phyloP scores from a whole-genome alignment of 2,113 vertebrate species.

The Thomomys bottae region DNA sequence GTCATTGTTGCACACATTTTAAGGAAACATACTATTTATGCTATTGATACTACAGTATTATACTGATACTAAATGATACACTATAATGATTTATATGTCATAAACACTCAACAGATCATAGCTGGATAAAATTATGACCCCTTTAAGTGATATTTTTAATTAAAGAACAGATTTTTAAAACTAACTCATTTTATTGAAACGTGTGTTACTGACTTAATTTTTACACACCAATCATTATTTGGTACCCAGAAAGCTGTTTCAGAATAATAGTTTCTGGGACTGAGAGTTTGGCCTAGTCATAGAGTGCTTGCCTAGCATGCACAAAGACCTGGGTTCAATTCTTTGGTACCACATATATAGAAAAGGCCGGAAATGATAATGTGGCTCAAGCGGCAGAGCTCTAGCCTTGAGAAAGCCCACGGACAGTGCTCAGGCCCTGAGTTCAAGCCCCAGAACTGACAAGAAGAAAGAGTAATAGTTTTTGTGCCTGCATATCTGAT shows the following conservation, averaged over 20 bases:
- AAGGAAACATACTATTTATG: not conserved
- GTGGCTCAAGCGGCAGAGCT: no score
- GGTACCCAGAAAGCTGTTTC: not conserved
- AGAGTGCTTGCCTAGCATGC: no score
- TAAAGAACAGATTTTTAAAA: conserved; percentile 9
- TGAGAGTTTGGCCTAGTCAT: no score
- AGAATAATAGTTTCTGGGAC: not conserved
- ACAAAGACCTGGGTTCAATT: no score
- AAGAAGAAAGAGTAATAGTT: no score
- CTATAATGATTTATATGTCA: not conserved
- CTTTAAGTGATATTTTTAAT: conserved; percentile 14
- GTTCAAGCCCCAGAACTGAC: no score
- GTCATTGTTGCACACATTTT: not conserved
- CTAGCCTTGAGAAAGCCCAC: no score
- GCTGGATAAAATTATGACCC: not conserved
- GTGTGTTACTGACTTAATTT: not conserved
- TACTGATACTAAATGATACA: not conserved
- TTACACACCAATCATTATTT: not conserved
- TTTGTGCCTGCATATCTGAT: no score
- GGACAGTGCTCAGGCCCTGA: no score
- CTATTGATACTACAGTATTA: not conserved
- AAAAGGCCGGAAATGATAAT: no score
- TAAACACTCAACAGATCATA: not conserved
- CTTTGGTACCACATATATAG: no score
- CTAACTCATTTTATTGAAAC: conserved; percentile 24